Evolutionary conservation across 2,888 invertebrate genomes (phyloP), one percentile per base, ranked within the genome.

Genomic region (Stictocephala bisonia): DNA sequence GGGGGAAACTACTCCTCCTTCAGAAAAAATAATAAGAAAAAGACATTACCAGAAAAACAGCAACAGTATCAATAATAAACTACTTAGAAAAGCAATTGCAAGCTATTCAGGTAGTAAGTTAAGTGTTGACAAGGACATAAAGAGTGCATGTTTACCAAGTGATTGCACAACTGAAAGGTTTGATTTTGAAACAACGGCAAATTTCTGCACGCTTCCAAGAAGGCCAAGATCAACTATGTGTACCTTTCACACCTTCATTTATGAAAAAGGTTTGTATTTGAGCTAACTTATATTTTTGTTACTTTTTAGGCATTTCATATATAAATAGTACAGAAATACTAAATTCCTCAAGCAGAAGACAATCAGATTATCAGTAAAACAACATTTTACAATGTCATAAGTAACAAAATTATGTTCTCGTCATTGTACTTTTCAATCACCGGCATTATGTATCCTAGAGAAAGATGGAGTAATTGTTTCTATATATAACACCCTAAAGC

Each of bases 181-280:
- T 24, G 27, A 35, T 9, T 40, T 67, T 4, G 72, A 82, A 70
- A 87, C 85, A 70, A 85, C 88, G 3, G 86, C 89, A 1, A 91
- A 90, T 82, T 92, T 92, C 82, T 92, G 92, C 82, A 92, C 92
- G 3, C 83, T 92, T 68, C 92, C 93, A 1, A 85, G 92, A 76
- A 86, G 90, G 81, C 91, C 92, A 6, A 86, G 90, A 76, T 90
- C 89, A 24, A 88, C 90, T 0, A 86, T 90, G 35, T 90, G 91
- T 78, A 89, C 90, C 0, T 91, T 91, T 80, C 89, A 90, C 78
- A 92, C 92, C 0, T 89, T 93, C 18, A 89, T 90, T 6, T 89
- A 91, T 81, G 90, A 93, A 82, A 95, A 95, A 82, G 94, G 70
- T 71, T 11, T 40, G 40, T 41, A 27, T 7, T n/a, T n/a, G n/a